Evolutionary conservation across 1,140 invertebrate genomes (phyloP), one percentile per base, ranked within the genome.

Genomic region (Eriocheir sinensis): DNA sequence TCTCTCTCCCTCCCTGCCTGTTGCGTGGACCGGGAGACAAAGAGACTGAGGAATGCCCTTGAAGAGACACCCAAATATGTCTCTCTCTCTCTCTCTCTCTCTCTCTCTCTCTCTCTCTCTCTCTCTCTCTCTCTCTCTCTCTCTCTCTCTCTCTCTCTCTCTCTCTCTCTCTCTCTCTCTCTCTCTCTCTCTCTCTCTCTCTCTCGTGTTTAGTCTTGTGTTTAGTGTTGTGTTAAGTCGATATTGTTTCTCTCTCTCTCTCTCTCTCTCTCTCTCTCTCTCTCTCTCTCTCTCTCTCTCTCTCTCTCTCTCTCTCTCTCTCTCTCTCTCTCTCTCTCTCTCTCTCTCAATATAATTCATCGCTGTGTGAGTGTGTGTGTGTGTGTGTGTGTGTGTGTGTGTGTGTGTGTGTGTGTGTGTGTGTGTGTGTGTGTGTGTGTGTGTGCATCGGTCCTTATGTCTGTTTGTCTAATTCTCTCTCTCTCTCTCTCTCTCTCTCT

Each of bases 231-330:
- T n/a, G n/a, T n/a, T n/a, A n/a, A n/a, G n/a, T n/a, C n/a, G n/a
- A n/a, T n/a, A n/a, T n/a, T n/a, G n/a, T n/a, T n/a, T n/a, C n/a
- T 81, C 60, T 72, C 60, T 72, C 60, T 72, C 60, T 72, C 60
- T 72, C 60, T 72, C 60, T 83, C 81, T 83, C 81, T 83, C 81
- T 83, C 81, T 83, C 81, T 83, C 81, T 83, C 81, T 83, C 81
- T 83, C 81, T 83, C 81, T 83, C 81, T 83, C 81, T 83, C 81
- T 83, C 81, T 83, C 81, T 83, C 81, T 83, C 81, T 38, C 81
- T 38, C 81, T 83, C 81, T 83, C 81, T 83, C 81, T 38, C 81
- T 83, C 81, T 38, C 81, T 83, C 81, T 38, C 81, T 83, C 81
- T 83, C 2, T 53, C 12, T 53, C 48, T 53, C 21, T 53, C 12